Evolutionary conservation across 2,888 invertebrate species (phyloP), one percentile per base, ranked within the genome.

Genomic region (Acronicta aceris): DNA sequence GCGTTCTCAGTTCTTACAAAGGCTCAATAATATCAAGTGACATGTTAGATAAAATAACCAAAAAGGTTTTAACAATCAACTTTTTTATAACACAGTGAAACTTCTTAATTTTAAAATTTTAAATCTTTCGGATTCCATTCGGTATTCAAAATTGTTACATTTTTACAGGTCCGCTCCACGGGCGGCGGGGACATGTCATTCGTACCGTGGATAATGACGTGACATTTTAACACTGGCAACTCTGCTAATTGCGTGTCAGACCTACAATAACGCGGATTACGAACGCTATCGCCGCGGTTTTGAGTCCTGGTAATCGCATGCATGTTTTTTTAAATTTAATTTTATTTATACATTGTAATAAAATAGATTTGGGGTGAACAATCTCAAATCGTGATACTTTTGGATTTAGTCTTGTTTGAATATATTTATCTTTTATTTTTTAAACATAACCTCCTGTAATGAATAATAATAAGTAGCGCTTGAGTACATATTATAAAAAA

Each of bases 221-320:
- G 79, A 82, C 81, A 79, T 69, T 71, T 71, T 74, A 71, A 77
- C 73, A 74, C 65, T 65, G 74, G 74, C 65, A 71, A 76, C 69
- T 73, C 67, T 75, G 70, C 65, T 85, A 83, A 85, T 84, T 85
- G 82, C 69, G 38, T 76, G 80, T 74, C 81, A 78, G 62, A 50
- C 70, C 40, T 59, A 61, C 74, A 74, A 70, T 61, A 70, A 72
- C 65, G 57, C 49, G 60, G 62, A 77, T 67, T 77, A 68, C 49
- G 56, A 58, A 61, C 52, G 46, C 36, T 38, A 56, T 52, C 13
- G 45, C 48, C 17, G 3, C 7, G 54, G 47, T 60, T 64, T 72
- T 59, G 40, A 57, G 56, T 21, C 4, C 21, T 21, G 21, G 21
- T 21, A 21, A 52, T 8, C 25, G 5, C 47, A 36, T 54, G 55